These are phyloP conservation scores for Galerucella nymphaeae DNA, from an alignment of 2,888 invertebrate genomes.

Conservation along the genomic window DNA sequence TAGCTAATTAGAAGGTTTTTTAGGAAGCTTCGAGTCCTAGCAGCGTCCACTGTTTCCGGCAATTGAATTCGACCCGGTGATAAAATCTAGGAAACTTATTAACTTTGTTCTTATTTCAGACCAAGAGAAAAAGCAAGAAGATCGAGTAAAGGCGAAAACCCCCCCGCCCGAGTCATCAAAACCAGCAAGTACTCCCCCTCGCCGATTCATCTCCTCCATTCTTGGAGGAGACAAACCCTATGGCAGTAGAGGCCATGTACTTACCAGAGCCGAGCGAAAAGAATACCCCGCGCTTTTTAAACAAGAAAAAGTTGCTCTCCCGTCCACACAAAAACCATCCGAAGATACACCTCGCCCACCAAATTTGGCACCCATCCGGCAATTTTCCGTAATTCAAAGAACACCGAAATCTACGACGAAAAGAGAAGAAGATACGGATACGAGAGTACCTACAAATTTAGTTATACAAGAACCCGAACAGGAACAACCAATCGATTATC, in stretches of 20 bases:
- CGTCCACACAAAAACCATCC: constrained; percentile 70
- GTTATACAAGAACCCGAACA: constrained; percentile 57
- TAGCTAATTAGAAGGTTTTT: no score
- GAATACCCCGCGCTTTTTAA: constrained; percentile 74
- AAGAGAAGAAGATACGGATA: constrained; percentile 59
- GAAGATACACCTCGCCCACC: constrained; percentile 63
- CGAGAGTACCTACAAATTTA: constrained; percentile 50
- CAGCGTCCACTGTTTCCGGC: no score
- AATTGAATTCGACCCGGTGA: no score
- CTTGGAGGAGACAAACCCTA: constrained; percentile 85
- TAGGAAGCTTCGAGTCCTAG: no score
- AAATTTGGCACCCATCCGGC: constrained; percentile 60
- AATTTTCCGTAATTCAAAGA: constrained; percentile 60
- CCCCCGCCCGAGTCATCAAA: constrained; percentile 59
- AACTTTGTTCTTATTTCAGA: constrained; percentile 47
- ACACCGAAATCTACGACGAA: constrained; percentile 72
- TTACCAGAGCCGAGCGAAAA: constrained; percentile 75
- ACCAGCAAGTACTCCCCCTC: constrained; percentile 63
- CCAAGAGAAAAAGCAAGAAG: constrained; percentile 62
- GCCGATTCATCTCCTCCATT: constrained; percentile 83
- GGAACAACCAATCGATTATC: constrained; percentile 90
- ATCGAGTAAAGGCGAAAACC: constrained; percentile 61
- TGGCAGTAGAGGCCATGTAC: constrained; percentile 80
- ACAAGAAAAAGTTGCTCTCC: constrained; percentile 73
- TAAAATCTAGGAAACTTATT: no score